Evolutionary conservation across 2,113 vertebrate species (phyloP).

Genomic region (Oenanthe oenanthe): DNA sequence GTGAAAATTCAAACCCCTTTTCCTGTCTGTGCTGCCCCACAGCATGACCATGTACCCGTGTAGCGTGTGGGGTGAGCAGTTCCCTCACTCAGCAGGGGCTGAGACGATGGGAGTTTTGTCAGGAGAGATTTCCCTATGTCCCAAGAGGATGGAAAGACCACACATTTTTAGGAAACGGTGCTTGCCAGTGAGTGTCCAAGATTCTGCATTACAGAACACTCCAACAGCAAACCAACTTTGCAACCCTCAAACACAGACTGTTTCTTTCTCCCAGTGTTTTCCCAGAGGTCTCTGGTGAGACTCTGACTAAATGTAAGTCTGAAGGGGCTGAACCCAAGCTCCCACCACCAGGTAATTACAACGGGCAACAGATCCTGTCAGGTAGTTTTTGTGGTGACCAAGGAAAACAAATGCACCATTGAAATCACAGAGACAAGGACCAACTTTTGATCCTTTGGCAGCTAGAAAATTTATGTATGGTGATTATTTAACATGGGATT

Average conservation of each 20-base stretch:
- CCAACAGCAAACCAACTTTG: background rate
- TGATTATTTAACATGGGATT: background rate
- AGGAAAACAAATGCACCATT: background rate
- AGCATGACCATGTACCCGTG: accelerated
- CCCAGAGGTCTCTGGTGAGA: background rate
- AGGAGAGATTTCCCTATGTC: background rate
- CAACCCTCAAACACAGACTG: background rate
- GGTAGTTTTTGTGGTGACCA: background rate
- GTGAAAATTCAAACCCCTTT: background rate
- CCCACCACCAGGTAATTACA: background rate
- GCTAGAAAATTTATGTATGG: background rate
- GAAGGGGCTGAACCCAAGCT: background rate
- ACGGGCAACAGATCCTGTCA: background rate
- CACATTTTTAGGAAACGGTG: background rate
- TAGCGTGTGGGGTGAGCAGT: background rate
- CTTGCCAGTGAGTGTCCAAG: background rate
- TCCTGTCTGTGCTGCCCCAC: background rate
- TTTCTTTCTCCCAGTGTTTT: background rate
- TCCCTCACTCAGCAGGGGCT: background rate
- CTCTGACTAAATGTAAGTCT: background rate
- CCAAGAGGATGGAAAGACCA: background rate
- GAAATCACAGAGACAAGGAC: background rate
- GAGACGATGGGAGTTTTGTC: background rate
- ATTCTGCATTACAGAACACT: background rate
- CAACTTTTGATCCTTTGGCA: background rate